Conservation (phyloP, 2,113 vertebrate genomes). For the Syngnathus scovelli region DNA sequence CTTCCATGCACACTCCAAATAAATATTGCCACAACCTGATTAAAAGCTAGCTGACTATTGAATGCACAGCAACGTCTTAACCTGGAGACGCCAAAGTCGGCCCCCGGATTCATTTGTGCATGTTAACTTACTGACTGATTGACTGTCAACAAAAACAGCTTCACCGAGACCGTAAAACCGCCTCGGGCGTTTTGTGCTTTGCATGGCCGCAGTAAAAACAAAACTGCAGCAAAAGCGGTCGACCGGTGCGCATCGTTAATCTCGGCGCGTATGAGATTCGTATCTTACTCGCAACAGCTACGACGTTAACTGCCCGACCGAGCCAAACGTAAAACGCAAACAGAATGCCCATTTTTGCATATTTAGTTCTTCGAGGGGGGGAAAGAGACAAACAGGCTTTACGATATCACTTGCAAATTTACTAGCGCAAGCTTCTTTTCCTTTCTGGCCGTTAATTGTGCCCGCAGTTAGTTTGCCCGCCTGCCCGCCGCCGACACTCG, state of each 20-base stretch:
- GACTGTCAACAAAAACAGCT: not conserved
- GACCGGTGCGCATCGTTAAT: slow-evolving; percentile 30
- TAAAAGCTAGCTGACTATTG: too few species aligned
- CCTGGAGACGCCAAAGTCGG: not conserved
- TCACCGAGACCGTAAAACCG: slow-evolving; percentile 36
- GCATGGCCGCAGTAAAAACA: slow-evolving; percentile 20
- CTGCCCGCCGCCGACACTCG: not conserved
- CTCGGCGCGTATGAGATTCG: slow-evolving; percentile 38
- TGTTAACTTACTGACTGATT: not conserved
- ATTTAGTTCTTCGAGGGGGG: not conserved
- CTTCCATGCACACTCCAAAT: not conserved
- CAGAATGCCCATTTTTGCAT: slow-evolving; percentile 3
- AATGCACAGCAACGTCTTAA: too few species aligned
- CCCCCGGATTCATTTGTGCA: not conserved
- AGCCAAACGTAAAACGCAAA: slow-evolving; percentile 44
- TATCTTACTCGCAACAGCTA: slow-evolving; percentile 48
- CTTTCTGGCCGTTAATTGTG: not conserved
- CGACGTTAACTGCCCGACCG: slow-evolving; percentile 25
- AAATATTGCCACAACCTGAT: not conserved
- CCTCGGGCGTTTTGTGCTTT: slow-evolving; percentile 30
- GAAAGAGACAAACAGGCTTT: not conserved
- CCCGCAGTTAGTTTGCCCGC: not conserved
- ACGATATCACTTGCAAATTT: slow-evolving; percentile 1
- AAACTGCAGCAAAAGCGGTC: slow-evolving; percentile 32
- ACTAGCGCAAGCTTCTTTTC: not conserved